Evolutionary conservation across 37 sponge, comb jelly and placozoan genomes (phyloP), one percentile per base, ranked within the genome.

Genomic region (Hormiphora californensis): DNA sequence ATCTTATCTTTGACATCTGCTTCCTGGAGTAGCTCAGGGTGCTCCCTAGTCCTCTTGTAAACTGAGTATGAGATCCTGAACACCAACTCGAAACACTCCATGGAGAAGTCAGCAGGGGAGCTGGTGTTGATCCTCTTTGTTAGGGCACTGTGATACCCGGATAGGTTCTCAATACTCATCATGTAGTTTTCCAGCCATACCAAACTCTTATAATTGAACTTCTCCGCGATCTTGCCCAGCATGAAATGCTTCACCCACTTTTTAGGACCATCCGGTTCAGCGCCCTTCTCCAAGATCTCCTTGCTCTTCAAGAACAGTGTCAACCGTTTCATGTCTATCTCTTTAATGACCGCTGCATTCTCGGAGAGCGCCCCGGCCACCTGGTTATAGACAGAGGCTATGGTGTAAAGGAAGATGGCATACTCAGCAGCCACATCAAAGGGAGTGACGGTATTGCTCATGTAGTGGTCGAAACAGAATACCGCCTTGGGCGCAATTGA

Each of bases 381-480:
- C 25, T 73, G 81, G 46, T 73, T 73, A 30, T 73, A 73, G 44
- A 73, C 81, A 0, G 81, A 73, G 7, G 81, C 81, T 40, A 73
- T 73, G 25, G 81, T 73, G 81, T 73, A 73, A 43, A 73, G 23
- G 81, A 73, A 73, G 1, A 73, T 73, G 23, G 81, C 40, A 33
- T 73, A 73, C 25, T 73, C 81, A n/a, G 81, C 40, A 11, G 81
- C 81, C 5, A 73, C 81, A 9, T 73, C 81, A 40, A 73, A 73
- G 3, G 43, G 17, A 21, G 81, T 73, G 5, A 46, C 1, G 0
- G 81, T 43, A 25, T 40, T 73, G 1, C 46, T 43, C 81, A 73
- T 73, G 23, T 73, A 73, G 43, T 73, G 81, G 23, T 73, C 81
- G 43, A 73, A 73, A 73, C 81, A 73, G 23, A 73, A 46, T 43